A percentile compares a stretch with the other conserved stretches of the same genome.
phyloP scores from a whole-genome alignment of 2,113 vertebrate species.

The Tauraco erythrolophus region DNA sequence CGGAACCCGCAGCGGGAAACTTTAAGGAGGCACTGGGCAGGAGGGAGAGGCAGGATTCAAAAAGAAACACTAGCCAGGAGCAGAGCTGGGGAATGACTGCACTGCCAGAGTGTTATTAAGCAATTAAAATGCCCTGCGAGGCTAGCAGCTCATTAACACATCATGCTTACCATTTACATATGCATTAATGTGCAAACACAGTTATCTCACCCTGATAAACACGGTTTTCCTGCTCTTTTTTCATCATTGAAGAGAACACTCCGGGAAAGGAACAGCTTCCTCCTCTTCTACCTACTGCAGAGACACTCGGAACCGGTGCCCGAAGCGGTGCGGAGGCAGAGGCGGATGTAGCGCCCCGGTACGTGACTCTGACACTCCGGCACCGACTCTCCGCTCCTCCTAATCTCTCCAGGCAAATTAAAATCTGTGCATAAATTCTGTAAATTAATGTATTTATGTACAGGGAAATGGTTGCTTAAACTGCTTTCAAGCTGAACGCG shows the following conservation, averaged over 20 bases:
- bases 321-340: not conserved
- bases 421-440: not conserved
- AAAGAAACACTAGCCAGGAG: not conserved
- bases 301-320: no score
- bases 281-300: not conserved
- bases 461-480: not conserved
- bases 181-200: not conserved
- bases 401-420: not conserved
- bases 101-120: not conserved
- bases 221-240: not conserved
- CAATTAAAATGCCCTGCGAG: not conserved
- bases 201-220: not conserved
- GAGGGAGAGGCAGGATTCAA: not conserved
- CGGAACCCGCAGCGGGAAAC: not conserved
- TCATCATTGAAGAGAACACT: not conserved
- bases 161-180: not conserved
- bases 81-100: not conserved
- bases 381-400: not conserved
- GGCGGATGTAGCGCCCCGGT: not conserved
- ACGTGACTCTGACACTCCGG: not conserved
- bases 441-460: not conserved
- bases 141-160: not conserved
- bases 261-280: not conserved
- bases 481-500: not conserved
- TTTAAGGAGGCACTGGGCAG: not conserved